phyloP scores from a whole-genome alignment of 92 coral and sea anemone species.

The Muricea muricata region DNA sequence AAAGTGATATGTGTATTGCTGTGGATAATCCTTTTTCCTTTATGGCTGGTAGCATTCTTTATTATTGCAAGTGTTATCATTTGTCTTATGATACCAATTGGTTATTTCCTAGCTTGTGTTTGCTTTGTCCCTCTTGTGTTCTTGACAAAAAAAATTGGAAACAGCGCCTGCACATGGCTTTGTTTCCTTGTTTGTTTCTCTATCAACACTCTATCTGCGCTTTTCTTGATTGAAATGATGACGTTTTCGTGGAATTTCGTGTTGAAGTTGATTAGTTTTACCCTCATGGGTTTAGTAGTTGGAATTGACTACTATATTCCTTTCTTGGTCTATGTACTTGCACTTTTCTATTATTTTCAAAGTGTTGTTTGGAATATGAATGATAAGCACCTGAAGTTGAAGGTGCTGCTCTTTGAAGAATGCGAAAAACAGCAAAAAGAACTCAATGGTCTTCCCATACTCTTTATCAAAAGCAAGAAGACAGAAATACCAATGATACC shows the following conservation, averaged over 20 bases:
- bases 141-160: constrained; percentile 32
- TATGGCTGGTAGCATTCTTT: constrained; percentile 15
- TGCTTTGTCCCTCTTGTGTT: constrained; percentile 17
- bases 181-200: background rate
- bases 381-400: constrained; percentile 26
- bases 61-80: background rate
- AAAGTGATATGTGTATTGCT: background rate
- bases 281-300: constrained; percentile 23
- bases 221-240: constrained; percentile 17
- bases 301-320: constrained; percentile 12
- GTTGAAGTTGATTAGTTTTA: constrained; percentile 26
- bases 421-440: constrained; percentile 22
- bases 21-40: constrained; percentile 12
- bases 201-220: constrained; percentile 21
- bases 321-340: constrained; percentile 11
- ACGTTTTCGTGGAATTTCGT: constrained; percentile 30
- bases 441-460: background rate
- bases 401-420: constrained; percentile 25
- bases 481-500: constrained; percentile 45
- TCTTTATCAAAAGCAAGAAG: constrained; percentile 11
- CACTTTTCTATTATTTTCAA: constrained; percentile 1
- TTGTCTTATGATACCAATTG: constrained; percentile 18
- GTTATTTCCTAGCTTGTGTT: constrained; percentile 32
- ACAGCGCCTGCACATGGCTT: constrained; percentile 15
- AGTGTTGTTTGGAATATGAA: background rate